Conservation (phyloP, 1,140 invertebrate genomes). For the Pachypsylla venusta region DNA sequence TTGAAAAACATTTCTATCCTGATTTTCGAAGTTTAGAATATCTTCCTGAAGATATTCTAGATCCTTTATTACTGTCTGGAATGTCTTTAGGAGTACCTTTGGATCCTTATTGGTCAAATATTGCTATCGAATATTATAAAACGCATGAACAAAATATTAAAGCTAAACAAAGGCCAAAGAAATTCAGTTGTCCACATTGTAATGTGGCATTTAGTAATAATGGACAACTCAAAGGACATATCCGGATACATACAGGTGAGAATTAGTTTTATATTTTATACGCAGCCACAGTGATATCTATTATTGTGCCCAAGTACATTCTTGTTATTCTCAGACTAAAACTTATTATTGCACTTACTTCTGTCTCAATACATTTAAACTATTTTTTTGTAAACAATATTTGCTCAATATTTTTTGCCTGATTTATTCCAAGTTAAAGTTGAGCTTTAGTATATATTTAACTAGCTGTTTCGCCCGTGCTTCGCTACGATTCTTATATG, state of each 20-base stretch:
- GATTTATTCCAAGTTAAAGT: no score
- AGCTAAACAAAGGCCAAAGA: slow-evolving; percentile 68
- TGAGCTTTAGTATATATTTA: no score
- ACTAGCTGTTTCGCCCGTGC: no score
- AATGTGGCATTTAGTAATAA: slow-evolving; percentile 84
- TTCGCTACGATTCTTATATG: no score
- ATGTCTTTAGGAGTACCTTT: background rate
- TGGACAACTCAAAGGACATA: slow-evolving; percentile 79
- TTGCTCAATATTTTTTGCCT: no score
- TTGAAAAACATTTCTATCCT: background rate
- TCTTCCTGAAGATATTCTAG: slow-evolving; percentile 1
- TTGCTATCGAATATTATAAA: background rate
- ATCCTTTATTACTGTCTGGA: background rate
- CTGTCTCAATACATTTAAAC: no score
- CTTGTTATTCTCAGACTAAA: no score
- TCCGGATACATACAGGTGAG: slow-evolving; percentile 76
- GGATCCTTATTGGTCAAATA: slow-evolving; percentile 5
- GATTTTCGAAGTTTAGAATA: slow-evolving; percentile 8
- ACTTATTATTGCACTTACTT: no score
- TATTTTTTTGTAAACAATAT: no score
- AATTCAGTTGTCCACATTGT: slow-evolving; percentile 75
- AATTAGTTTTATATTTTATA: no score
- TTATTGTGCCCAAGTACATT: no score
- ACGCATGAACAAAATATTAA: slow-evolving; percentile 31
- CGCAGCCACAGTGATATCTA: no score